These are phyloP conservation scores for Brachionus sp. DNA, from an alignment of 1,140 invertebrate species.

Conservation along the genomic window DNA sequence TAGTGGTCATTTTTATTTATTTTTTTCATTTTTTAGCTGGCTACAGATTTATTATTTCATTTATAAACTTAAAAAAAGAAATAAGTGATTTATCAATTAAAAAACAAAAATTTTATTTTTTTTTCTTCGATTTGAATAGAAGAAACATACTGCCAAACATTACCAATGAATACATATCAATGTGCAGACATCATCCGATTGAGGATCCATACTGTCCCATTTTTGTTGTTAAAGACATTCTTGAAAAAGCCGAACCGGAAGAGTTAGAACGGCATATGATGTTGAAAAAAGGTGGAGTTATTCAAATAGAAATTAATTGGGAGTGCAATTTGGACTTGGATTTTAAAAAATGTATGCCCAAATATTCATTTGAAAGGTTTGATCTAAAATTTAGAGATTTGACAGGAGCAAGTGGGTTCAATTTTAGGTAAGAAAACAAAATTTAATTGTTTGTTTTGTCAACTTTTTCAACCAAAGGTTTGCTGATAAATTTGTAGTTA, in stretches of 20 bases:
- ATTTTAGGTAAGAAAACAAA: constrained; percentile 55
- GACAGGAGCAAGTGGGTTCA: constrained; percentile 59
- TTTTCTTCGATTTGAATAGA: not conserved
- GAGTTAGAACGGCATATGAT: constrained; percentile 49
- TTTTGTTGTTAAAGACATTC: constrained; percentile 61
- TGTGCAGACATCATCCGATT: not conserved
- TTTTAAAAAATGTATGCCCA: constrained; percentile 52
- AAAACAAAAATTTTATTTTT: not conserved
- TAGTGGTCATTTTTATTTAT: no score
- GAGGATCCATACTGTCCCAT: constrained; percentile 61
- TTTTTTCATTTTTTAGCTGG: no score
- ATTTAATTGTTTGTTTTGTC: constrained; percentile 46
- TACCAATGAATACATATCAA: constrained; percentile 41
- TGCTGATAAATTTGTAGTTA: constrained; percentile 57
- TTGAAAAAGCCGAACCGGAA: constrained; percentile 54
- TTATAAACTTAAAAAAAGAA: no score
- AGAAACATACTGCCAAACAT: constrained; percentile 43
- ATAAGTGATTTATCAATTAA: no score
- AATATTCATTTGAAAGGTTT: constrained; percentile 62
- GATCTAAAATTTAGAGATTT: constrained; percentile 51
- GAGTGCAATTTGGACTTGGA: constrained; percentile 62
- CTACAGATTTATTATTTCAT: no score
- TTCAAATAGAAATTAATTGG: constrained; percentile 62
- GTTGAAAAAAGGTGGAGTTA: constrained; percentile 59
- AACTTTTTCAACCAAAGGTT: constrained; percentile 51